These are phyloP conservation scores for Alloplasta piceator DNA, from an alignment of 2,888 invertebrate species.

Conservation along the genomic window DNA sequence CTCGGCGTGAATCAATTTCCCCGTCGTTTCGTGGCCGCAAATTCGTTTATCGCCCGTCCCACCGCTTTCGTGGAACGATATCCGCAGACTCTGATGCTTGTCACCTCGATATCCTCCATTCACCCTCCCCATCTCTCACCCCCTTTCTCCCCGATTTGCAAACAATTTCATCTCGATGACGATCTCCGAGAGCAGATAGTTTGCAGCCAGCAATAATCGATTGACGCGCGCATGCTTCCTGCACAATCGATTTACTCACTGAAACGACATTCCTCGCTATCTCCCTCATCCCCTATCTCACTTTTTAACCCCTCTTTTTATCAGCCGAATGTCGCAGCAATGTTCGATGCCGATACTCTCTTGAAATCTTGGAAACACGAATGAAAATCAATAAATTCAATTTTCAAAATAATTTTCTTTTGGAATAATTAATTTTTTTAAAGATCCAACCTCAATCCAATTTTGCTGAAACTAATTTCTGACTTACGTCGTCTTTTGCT, in stretches of 20 bases:
- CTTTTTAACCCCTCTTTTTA: conserved; percentile 21
- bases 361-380: not conserved
- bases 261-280: conserved; percentile 37
- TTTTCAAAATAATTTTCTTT: not conserved
- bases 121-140: conserved; percentile 1
- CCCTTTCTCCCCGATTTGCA: conserved; percentile 9
- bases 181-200: conserved; percentile 63
- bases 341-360: conserved; percentile 23
- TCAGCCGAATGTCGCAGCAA: conserved; percentile 43
- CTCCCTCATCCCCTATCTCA: not conserved
- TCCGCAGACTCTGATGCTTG: conserved; percentile 56
- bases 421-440: not conserved
- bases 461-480: too few relatives aligned
- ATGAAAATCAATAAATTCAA: not conserved
- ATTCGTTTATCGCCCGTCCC: conserved; percentile 64
- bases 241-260: conserved; percentile 60
- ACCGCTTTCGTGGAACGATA: conserved; percentile 53
- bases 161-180: conserved; percentile 57
- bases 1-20: conserved; percentile 67
- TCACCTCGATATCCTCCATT: conserved; percentile 32
- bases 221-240: conserved; percentile 58
- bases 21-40: conserved; percentile 64
- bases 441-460: too few relatives aligned
- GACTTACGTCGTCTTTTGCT: too few relatives aligned
- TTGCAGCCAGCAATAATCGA: conserved; percentile 60